Evolutionary conservation across 2,113 vertebrate genomes (phyloP).

Genomic region (Gymnocephalus cernua): DNA sequence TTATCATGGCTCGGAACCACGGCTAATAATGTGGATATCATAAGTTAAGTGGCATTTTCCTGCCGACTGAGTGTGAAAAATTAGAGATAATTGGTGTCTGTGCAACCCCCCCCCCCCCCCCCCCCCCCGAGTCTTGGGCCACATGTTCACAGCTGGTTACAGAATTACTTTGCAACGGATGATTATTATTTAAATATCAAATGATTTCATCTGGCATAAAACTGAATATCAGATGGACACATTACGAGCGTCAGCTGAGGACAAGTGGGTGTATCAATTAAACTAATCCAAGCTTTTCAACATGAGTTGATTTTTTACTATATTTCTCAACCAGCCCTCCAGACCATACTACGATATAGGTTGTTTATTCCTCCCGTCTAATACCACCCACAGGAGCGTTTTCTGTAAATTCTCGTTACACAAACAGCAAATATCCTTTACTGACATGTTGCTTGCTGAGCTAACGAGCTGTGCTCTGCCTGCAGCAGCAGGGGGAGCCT

Average conservation of each 20-base stretch:
- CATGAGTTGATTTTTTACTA: not conserved
- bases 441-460: too few species aligned
- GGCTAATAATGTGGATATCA: not conserved
- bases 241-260: not conserved
- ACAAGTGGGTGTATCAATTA: not conserved
- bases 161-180: not conserved
- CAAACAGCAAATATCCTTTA: too few species aligned
- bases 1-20: not conserved
- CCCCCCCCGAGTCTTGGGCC: not conserved
- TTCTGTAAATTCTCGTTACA: too few species aligned
- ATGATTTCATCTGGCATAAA: not conserved
- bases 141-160: not conserved
- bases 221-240: not conserved
- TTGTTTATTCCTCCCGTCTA: too few species aligned
- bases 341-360: too few species aligned
- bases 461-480: too few species aligned
- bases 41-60: conserved; percentile 11
- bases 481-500: too few species aligned
- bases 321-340: not conserved
- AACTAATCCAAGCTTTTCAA: not conserved
- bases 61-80: conserved; percentile 26
- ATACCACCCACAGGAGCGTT: too few species aligned
- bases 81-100: conserved; percentile 49
- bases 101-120: not conserved
- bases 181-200: conserved; percentile 2